phyloP scores from a whole-genome alignment of 2,113 vertebrate genomes.

The Struthidea cinerea region DNA sequence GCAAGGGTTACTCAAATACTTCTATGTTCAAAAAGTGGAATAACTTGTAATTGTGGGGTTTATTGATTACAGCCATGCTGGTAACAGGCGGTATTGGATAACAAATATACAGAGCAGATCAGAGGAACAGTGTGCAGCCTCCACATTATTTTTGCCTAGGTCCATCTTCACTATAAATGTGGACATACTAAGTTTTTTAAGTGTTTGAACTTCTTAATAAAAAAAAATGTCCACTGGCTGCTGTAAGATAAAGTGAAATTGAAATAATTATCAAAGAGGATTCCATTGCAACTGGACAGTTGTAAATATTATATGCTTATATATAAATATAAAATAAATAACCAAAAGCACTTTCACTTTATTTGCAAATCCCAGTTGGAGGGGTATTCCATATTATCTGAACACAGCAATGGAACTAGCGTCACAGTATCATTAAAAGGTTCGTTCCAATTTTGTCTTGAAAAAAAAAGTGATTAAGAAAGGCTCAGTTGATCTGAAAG shows the following conservation, averaged over 20 bases:
- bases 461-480: neutral
- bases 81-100: neutral
- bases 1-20: neutral
- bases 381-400: neutral
- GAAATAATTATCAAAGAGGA: neutral
- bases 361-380: neutral
- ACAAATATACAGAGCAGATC: neutral
- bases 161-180: neutral
- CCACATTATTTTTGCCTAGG: neutral
- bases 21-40: neutral
- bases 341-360: neutral
- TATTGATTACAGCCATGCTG: neutral
- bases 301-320: neutral
- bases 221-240: neutral
- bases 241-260: neutral
- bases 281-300: neutral
- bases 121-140: neutral
- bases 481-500: neutral
- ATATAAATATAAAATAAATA: neutral
- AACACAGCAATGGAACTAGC: neutral
- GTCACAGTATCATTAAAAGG: neutral
- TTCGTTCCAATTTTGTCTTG: neutral
- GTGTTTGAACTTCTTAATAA: neutral
- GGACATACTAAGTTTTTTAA: neutral
- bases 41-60: neutral